A percentile compares a stretch with the other conserved stretches of the same genome.
These are phyloP conservation scores for Coenonympha glycerion DNA, from an alignment of 2,888 invertebrate species.

Conservation along the genomic window DNA sequence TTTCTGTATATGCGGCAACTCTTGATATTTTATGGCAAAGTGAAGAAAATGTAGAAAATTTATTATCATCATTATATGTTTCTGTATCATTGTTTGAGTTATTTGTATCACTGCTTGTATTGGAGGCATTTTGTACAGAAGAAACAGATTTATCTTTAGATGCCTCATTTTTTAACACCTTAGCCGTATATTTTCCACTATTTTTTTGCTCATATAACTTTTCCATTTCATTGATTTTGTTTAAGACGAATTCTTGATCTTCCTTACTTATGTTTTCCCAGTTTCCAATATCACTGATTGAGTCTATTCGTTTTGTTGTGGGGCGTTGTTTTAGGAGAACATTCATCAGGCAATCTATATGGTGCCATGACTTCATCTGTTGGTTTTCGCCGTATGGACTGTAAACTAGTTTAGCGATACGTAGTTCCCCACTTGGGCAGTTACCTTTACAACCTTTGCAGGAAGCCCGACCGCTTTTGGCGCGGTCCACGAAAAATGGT, in stretches of 20 bases:
- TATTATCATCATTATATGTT: slow-evolving; percentile 76
- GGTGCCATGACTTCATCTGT: slow-evolving; percentile 90
- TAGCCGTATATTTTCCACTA: slow-evolving; percentile 64
- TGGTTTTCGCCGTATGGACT: slow-evolving; percentile 85
- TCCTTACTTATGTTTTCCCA: slow-evolving; percentile 80
- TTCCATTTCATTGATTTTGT: slow-evolving; percentile 79
- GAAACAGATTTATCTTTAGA: slow-evolving; percentile 1
- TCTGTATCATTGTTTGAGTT: slow-evolving; percentile 26
- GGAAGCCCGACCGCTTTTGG: slow-evolving; percentile 85
- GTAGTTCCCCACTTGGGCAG: slow-evolving; percentile 81
- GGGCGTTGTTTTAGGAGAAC: slow-evolving; percentile 85
- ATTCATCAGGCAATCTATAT: slow-evolving; percentile 87
- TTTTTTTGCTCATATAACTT: slow-evolving; percentile 70
- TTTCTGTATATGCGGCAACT: slow-evolving; percentile 86
- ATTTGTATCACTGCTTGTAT: slow-evolving; percentile 6
- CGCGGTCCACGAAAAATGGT: slow-evolving; percentile 84
- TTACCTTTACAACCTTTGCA: slow-evolving; percentile 92
- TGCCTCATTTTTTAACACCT: slow-evolving; percentile 52
- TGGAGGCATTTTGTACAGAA: no score
- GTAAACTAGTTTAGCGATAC: slow-evolving; percentile 84
- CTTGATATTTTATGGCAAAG: slow-evolving; percentile 86
- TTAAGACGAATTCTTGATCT: slow-evolving; percentile 79
- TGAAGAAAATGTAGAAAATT: slow-evolving; percentile 84
- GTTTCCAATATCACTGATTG: slow-evolving; percentile 85
- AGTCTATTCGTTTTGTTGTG: slow-evolving; percentile 87